These are phyloP conservation scores for Sebastes ruberrimus DNA, from an alignment of 2,797 vertebrate species.

Conservation along the genomic window DNA sequence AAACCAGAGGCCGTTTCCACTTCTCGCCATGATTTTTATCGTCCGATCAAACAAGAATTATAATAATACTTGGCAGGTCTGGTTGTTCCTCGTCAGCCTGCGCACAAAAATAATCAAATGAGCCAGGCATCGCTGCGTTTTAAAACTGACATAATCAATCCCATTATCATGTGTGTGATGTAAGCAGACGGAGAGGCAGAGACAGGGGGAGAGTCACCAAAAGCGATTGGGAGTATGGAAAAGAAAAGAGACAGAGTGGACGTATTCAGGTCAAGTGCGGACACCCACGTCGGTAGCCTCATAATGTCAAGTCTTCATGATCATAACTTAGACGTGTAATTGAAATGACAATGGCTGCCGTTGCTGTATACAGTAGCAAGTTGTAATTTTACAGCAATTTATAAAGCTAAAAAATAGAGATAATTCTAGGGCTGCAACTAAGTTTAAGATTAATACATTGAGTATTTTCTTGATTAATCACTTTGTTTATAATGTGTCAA, in stretches of 20 bases:
- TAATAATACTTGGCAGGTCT: constrained; percentile 13
- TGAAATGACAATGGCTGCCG: neutral
- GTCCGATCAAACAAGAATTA: neutral
- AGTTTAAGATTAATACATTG: no score
- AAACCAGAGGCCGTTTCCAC: constrained; percentile 31
- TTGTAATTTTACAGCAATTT: neutral
- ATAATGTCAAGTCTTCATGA: neutral
- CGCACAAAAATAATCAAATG: constrained; percentile 32
- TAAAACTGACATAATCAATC: constrained; percentile 24
- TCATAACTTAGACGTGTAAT: neutral
- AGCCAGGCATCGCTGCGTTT: constrained; percentile 12
- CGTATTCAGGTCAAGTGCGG: neutral
- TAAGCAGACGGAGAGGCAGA: neutral
- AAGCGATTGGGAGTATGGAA: neutral
- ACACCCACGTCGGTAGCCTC: neutral
- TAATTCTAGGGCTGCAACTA: no score
- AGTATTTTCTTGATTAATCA: neutral
- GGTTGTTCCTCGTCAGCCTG: constrained; percentile 11
- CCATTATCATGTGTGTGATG: constrained; percentile 6
- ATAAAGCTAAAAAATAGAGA: neutral
- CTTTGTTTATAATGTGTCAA: neutral
- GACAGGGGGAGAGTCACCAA: neutral
- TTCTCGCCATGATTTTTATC: constrained; percentile 11
- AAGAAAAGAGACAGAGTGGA: neutral
- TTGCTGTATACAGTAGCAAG: neutral